Evolutionary conservation across 2,797 vertebrate genomes (phyloP), one percentile per base, ranked within the genome.

Genomic region (Karalla daura): DNA sequence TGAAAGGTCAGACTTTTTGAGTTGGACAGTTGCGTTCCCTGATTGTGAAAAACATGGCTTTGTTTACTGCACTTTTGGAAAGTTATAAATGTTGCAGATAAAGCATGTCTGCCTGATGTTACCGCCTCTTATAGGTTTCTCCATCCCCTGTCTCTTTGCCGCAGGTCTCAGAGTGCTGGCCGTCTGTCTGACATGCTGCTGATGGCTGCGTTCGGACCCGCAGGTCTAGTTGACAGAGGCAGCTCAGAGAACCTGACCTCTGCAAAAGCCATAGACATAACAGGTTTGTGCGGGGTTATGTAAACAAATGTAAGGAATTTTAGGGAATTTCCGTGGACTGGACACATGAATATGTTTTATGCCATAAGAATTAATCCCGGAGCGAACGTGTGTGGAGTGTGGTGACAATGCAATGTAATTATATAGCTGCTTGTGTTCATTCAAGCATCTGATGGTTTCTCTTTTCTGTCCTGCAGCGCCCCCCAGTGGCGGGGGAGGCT

Each of bases 171-270:
- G 37, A 99, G 98, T 70, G 94, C 96, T 0, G 95, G 97, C 25
- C 95, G 95, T 47, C 93, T 99, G 74, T 98, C 98, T 0, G 98
- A 99, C 75, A 91, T 99, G 86, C 93, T 99, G 24, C 93, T 99
- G 30, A 96, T 96, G 94, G 98, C 98, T 11, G 98, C 98, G 0
- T 99, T 99, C 68, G 98, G 98, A 70, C 89, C 93, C 17, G 94
- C 95, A 18, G 93, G 93, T 1, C 94, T 95, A 63, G 89, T 89
- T 0, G 96, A 97, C 46, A 76, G 92, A 2, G 94, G 94, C 74
- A 98, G 96, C 93, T 88, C 70, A 0, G 98, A 99, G 84, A 97
- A 96, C 86, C 88, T 98, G 63, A 94, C 92, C 65, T 89, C 92
- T 5, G 96, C 97, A 82, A 96, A 93, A 90, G 95, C 96, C 51